Evolutionary conservation across 2,888 invertebrate genomes (phyloP).

Genomic region (Copidosoma aretas): DNA sequence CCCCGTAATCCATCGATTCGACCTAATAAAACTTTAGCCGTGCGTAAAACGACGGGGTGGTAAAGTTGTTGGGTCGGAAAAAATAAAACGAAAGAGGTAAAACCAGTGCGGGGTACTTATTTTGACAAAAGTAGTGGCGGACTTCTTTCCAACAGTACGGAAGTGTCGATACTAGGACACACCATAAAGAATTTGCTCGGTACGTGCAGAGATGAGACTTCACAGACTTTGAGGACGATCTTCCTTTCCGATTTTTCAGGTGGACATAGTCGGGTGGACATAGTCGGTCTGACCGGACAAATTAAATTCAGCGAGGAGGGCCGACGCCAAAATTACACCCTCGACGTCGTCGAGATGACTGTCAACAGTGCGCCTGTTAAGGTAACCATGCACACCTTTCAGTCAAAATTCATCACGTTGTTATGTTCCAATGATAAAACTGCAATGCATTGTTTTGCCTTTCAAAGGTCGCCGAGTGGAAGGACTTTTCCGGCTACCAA

Average conservation of each 20-base stretch:
- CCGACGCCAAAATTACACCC: constrained; percentile 84
- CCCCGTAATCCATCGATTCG: constrained; percentile 38
- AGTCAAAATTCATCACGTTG: too few relatives aligned
- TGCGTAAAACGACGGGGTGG: constrained; percentile 31
- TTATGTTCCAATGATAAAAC: neutral
- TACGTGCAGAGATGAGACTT: neutral
- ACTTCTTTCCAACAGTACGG: constrained; percentile 28
- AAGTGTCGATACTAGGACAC: constrained; percentile 36
- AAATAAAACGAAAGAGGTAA: constrained; percentile 15
- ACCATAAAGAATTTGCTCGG: constrained; percentile 25
- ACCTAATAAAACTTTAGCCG: constrained; percentile 38
- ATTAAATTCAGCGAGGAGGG: constrained; percentile 92
- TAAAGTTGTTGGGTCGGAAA: constrained; percentile 32
- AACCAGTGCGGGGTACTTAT: constrained; percentile 11
- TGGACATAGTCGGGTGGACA: constrained; percentile 90
- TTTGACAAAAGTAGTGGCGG: constrained; percentile 27
- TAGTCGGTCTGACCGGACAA: constrained; percentile 89
- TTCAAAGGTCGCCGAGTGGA: constrained; percentile 83
- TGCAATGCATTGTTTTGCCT: neutral
- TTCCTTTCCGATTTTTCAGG: constrained; percentile 66
- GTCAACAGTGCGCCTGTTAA: constrained; percentile 92
- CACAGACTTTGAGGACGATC: constrained; percentile 11
- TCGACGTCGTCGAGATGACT: constrained; percentile 93
- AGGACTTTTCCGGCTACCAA: constrained; percentile 78
- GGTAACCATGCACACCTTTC: constrained; percentile 61